These are phyloP conservation scores for Labroides dimidiatus DNA, from an alignment of 2,797 vertebrate species.

Conservation along the genomic window DNA sequence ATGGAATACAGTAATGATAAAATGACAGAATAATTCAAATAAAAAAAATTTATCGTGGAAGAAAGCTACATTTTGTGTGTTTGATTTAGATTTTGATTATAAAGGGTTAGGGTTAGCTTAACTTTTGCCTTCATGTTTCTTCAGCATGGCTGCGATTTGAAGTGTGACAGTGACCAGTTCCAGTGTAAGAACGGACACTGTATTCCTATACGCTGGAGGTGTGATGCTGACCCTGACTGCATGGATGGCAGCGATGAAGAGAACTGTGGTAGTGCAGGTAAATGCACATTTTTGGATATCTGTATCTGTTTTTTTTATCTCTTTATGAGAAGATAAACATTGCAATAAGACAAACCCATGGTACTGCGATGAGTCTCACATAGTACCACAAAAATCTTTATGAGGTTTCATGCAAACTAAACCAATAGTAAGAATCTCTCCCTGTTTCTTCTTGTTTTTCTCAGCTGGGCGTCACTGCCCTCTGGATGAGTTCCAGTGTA, in stretches of 20 bases:
- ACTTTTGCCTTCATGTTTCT: background rate
- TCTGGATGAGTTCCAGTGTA: constrained; percentile 95
- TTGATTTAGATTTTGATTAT: background rate
- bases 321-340: background rate
- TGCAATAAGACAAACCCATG: background rate
- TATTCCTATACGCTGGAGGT: constrained; percentile 95
- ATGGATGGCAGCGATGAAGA: constrained; percentile 96
- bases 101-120: constrained; percentile 10
- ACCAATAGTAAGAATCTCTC: background rate
- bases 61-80: background rate
- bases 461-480: constrained; percentile 90
- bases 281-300: background rate
- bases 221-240: constrained; percentile 93
- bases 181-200: constrained; percentile 96
- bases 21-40: no score
- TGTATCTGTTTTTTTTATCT: background rate
- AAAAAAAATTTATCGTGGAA: background rate
- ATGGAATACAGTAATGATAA: background rate
- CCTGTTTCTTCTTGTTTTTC: background rate
- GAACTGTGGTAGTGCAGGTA: constrained; percentile 88
- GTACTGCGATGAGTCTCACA: background rate
- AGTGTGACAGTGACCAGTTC: constrained; percentile 95
- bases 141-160: constrained; percentile 92
- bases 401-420: background rate
- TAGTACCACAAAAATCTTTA: background rate